These are phyloP conservation scores for Dipus sagitta DNA, from an alignment of 2,797 vertebrate genomes.

Conservation along the genomic window DNA sequence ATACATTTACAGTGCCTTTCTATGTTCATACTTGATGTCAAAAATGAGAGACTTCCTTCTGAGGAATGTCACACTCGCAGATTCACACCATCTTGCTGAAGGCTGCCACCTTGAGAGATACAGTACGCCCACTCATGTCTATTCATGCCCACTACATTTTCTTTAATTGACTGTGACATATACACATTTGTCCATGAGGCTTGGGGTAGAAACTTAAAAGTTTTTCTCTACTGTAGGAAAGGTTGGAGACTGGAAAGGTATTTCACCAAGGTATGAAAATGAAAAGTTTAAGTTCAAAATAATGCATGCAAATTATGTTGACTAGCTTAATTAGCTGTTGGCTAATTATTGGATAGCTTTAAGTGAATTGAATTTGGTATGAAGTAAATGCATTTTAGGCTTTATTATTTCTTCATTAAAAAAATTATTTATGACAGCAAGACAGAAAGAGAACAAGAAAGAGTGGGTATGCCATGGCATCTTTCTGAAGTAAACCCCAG, in stretches of 20 bases:
- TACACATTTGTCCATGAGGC: background rate
- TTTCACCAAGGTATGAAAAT: background rate
- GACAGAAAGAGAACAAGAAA: too few relatives aligned
- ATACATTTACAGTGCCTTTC: background rate
- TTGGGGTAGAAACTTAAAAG: background rate
- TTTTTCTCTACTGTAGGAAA: background rate
- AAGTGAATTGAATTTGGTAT: background rate
- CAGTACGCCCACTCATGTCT: too few relatives aligned
- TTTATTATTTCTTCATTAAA: background rate
- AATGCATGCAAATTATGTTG: background rate
- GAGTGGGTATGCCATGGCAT: too few relatives aligned
- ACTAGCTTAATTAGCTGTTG: background rate
- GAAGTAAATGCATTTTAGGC: background rate
- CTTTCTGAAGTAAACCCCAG: too few relatives aligned
- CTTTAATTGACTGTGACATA: background rate
- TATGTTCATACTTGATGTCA: background rate
- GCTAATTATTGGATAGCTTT: background rate
- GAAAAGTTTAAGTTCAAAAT: background rate
- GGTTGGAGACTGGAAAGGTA: background rate
- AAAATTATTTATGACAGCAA: too few relatives aligned
- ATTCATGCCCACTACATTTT: background rate
- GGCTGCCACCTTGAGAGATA: too few relatives aligned
- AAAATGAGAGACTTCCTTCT: background rate
- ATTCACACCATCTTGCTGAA: background rate
- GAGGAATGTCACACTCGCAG: background rate